Evolutionary conservation across 1,140 invertebrate genomes (phyloP), one percentile per base, ranked within the genome.

Genomic region (Muscidifurax raptorellus): DNA sequence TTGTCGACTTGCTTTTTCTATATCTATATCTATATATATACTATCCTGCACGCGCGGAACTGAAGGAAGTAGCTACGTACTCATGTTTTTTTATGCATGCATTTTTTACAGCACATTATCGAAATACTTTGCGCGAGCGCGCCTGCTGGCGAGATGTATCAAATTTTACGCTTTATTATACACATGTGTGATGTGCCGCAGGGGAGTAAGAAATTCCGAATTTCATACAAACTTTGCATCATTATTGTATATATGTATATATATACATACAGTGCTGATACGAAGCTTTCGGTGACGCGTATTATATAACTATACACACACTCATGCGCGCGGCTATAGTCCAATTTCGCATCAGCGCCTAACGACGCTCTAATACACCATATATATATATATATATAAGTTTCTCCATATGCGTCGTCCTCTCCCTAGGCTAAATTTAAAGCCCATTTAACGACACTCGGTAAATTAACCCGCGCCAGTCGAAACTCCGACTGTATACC

Each of bases 321-420:
- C 36, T 40, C 36, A n/a, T 9, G 36, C 36, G 36, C 76, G 79
- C 67, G 79, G 79, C 64, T n/a, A n/a, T 66, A 80, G 64, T 80
- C 79, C 47, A 44, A 77, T 77, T 52, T 77, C 75, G 75, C 47
- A 25, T 4, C n/a, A n/a, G 59, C n/a, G 13, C 69, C 52, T 67
- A 82, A 82, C 69, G 81, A 76, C 59, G 81, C 81, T 76, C 72
- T 76, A 76, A 82, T 82, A 32, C 67, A n/a, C n/a, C n/a, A n/a
- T n/a, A n/a, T n/a, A n/a, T n/a, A n/a, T n/a, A n/a, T n/a, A n/a
- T 52, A 28, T 15, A n/a, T 75, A 40, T 13, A 6, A 9, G 74
- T n/a, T 52, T 3, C 40, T 75, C 12, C 18, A 18, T 44, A n/a
- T 32, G 22, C 44, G 2, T 25, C 44, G 18, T 52, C 18, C 72